Conservation (phyloP, 2,797 vertebrate genomes). For the Sphenopsis melanotis region DNA sequence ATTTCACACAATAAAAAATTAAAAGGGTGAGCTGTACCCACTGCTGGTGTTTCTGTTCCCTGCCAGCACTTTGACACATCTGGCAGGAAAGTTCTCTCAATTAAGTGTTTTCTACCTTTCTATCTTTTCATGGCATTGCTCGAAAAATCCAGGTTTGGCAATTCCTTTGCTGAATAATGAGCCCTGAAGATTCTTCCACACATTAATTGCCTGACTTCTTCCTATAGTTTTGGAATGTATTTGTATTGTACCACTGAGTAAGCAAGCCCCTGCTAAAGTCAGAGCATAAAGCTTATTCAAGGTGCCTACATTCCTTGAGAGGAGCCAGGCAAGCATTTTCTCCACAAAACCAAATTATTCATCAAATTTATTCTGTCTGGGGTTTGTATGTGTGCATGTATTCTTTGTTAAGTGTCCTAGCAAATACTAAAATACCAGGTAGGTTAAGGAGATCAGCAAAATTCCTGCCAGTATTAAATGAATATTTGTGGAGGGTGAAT, state of each 20-base stretch:
- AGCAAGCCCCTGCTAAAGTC: not conserved
- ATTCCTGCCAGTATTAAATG: not conserved
- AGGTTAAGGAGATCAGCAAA: not conserved
- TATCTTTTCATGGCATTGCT: not conserved
- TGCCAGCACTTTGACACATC: constrained; percentile 79
- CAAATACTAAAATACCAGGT: not conserved
- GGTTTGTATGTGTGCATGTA: not conserved
- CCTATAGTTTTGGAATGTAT: not conserved
- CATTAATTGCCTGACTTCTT: not conserved
- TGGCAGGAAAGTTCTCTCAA: constrained; percentile 32
- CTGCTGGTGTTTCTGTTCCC: not conserved
- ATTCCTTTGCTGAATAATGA: not conserved
- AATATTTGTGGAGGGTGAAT: not conserved
- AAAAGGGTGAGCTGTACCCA: not conserved
- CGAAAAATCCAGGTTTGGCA: not conserved
- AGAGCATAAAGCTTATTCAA: not conserved
- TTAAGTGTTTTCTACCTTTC: not conserved
- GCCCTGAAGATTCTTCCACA: not conserved
- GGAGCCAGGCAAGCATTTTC: not conserved
- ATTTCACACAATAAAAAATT: not conserved
- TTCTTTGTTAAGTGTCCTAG: not conserved
- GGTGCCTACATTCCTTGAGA: not conserved
- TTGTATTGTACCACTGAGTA: not conserved
- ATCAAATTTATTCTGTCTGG: not conserved
- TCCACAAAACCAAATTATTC: not conserved